phyloP scores from a whole-genome alignment of 64 coral and sea anemone species.

The Montipora capricornis region DNA sequence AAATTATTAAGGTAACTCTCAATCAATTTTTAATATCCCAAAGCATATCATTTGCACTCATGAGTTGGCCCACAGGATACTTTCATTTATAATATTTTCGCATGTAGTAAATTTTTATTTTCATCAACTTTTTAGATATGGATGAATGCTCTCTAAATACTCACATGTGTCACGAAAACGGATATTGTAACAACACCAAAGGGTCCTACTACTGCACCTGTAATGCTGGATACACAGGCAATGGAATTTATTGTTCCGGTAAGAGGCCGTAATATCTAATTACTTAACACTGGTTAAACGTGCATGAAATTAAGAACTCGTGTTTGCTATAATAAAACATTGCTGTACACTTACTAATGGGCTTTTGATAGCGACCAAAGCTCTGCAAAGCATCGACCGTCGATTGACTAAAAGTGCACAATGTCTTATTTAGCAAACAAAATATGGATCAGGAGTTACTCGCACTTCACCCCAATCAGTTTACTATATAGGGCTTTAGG shows the following conservation, averaged over 20 bases:
- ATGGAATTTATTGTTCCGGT: conserved; percentile 64
- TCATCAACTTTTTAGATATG: conserved; percentile 46
- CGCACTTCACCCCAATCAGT: conserved; percentile 26
- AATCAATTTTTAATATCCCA: no score
- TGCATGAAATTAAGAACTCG: conserved; percentile 25
- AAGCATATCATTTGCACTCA: no score
- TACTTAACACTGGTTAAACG: not conserved
- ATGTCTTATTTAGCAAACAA: conserved; percentile 70
- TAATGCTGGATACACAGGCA: conserved; percentile 62
- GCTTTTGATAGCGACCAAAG: not conserved
- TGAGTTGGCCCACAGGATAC: no score
- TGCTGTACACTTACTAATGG: not conserved
- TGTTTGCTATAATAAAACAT: conserved; percentile 71
- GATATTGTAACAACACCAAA: conserved; percentile 55
- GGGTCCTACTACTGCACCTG: conserved; percentile 75
- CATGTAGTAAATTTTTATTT: not conserved
- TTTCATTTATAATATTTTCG: no score
- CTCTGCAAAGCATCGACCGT: not conserved
- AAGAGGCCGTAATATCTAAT: not conserved
- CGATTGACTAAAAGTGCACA: conserved; percentile 17
- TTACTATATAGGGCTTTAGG: not conserved
- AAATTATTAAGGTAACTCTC: no score
- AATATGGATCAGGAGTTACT: conserved; percentile 88
- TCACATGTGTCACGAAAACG: conserved; percentile 50
- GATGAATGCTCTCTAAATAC: conserved; percentile 47